Conservation (phyloP, 2,888 invertebrate genomes). For the Drosophila sordidula region DNA sequence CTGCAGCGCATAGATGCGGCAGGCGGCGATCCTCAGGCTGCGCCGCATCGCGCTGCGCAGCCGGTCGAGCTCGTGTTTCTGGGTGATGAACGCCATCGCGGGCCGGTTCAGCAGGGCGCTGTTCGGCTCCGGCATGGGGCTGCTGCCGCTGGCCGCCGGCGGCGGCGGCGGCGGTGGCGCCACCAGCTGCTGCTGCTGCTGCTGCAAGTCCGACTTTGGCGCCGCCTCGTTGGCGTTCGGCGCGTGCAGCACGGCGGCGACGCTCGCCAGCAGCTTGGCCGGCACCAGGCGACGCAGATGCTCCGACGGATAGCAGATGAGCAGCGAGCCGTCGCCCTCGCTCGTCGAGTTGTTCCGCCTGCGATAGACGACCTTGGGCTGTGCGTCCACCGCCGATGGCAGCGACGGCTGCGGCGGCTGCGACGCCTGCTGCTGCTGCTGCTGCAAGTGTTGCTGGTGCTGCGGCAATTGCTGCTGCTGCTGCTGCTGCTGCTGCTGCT, state of each 20-base stretch:
- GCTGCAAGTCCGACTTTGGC: slow-evolving; percentile 4
- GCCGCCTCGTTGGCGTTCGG: slow-evolving; percentile 35
- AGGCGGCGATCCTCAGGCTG: slow-evolving; percentile 91
- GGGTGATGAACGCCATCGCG: slow-evolving; percentile 94
- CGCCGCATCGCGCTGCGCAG: slow-evolving; percentile 95
- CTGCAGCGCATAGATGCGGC: slow-evolving; percentile 95
- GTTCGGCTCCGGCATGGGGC: slow-evolving; percentile 60
- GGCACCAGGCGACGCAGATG: slow-evolving; percentile 93
- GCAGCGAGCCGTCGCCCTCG: slow-evolving; percentile 86
- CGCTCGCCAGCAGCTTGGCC: slow-evolving; percentile 86
- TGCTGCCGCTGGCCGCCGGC: slow-evolving; percentile 5
- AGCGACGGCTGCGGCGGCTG: slow-evolving; percentile 30
- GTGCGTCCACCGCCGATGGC: slow-evolving; percentile 43
- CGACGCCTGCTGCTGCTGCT: slow-evolving; percentile 26
- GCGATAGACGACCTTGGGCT: slow-evolving; percentile 86
- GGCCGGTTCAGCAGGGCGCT: slow-evolving; percentile 87
- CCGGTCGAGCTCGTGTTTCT: slow-evolving; percentile 93
- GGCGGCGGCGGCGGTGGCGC: slow-evolving; percentile 30
- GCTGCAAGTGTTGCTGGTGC: slow-evolving; percentile 19
- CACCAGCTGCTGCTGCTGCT: slow-evolving; percentile 25
- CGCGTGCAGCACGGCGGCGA: slow-evolving; percentile 71
- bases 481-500: slow-evolving; percentile 67
- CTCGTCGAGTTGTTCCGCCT: slow-evolving; percentile 90
- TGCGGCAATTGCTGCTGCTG: slow-evolving; percentile 43
- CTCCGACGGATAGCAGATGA: slow-evolving; percentile 95